phyloP scores from a whole-genome alignment of 2,113 vertebrate genomes.

The Oryzias celebensis region DNA sequence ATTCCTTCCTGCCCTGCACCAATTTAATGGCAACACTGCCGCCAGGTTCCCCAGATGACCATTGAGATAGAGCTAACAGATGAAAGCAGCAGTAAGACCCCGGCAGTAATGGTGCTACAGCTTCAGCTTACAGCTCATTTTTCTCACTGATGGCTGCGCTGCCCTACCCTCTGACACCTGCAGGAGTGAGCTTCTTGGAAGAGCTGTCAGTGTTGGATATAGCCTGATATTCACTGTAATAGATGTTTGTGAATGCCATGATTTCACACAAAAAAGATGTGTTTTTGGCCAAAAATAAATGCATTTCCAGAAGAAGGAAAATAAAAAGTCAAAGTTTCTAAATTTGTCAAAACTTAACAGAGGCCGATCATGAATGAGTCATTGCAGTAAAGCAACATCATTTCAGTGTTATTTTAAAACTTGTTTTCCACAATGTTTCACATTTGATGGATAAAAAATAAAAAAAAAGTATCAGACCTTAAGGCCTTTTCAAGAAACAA shows the following conservation, averaged over 20 bases:
- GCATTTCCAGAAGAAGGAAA: background rate
- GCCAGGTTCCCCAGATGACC: constrained; percentile 71
- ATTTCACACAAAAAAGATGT: background rate
- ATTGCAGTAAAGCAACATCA: too few species aligned
- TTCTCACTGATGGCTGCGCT: constrained; percentile 63
- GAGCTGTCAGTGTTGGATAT: constrained; percentile 40
- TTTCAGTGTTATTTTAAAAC: too few species aligned
- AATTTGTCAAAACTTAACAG: too few species aligned
- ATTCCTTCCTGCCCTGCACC: constrained; percentile 44
- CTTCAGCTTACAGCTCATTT: constrained; percentile 67
- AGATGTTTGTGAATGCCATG: background rate
- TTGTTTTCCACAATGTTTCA: too few species aligned
- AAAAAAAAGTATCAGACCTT: too few species aligned
- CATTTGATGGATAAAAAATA: too few species aligned
- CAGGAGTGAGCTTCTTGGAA: constrained; percentile 56
- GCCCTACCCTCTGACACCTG: constrained; percentile 60
- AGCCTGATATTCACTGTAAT: constrained; percentile 6
- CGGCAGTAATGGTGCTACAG: constrained; percentile 66
- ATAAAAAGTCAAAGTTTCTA: too few species aligned
- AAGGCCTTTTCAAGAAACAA: too few species aligned
- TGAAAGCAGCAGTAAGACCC: constrained; percentile 71
- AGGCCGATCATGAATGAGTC: too few species aligned
- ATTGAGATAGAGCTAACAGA: constrained; percentile 71
- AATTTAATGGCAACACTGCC: constrained; percentile 59
- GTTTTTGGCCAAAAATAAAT: background rate